A percentile compares a stretch with the other conserved stretches of the same genome.
Evolutionary conservation across 1,140 invertebrate species (phyloP).

Genomic region (Conus betulinus): DNA sequence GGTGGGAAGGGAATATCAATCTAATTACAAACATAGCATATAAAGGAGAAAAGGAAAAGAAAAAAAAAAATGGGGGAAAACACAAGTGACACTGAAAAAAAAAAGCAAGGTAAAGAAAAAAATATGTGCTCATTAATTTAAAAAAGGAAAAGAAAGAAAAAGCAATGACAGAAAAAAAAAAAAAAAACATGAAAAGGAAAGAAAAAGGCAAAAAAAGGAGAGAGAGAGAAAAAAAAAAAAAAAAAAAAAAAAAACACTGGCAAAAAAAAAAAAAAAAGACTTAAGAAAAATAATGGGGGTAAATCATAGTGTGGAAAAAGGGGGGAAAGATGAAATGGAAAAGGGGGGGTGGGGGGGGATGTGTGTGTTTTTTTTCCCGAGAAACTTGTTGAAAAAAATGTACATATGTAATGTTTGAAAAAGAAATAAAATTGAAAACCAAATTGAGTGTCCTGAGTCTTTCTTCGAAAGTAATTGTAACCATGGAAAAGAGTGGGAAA

Average conservation of each 20-base stretch:
- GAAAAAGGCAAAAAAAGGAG: slow-evolving; percentile 13
- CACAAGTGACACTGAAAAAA: background rate
- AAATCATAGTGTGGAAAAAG: background rate
- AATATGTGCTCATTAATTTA: background rate
- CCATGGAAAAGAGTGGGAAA: too few species aligned
- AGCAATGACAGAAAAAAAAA: background rate
- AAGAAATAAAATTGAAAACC: slow-evolving; percentile 6
- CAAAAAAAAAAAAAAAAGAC: background rate
- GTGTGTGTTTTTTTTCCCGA: too few species aligned
- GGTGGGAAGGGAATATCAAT: too few species aligned
- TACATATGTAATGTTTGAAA: background rate
- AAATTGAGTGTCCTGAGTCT: background rate
- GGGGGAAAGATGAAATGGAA: background rate
- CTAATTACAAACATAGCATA: too few species aligned
- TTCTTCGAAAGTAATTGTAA: too few species aligned
- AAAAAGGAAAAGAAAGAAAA: background rate
- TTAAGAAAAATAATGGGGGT: background rate
- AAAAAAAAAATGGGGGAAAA: background rate
- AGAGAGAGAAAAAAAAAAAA: slow-evolving; percentile 1
- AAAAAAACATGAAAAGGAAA: background rate
- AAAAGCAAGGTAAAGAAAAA: background rate
- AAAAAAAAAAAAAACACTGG: background rate
- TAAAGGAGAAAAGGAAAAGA: background rate
- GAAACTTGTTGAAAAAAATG: background rate
- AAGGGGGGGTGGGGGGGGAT: background rate